phyloP scores from a whole-genome alignment of 1,140 invertebrate genomes.

The Drosophila watanabei region DNA sequence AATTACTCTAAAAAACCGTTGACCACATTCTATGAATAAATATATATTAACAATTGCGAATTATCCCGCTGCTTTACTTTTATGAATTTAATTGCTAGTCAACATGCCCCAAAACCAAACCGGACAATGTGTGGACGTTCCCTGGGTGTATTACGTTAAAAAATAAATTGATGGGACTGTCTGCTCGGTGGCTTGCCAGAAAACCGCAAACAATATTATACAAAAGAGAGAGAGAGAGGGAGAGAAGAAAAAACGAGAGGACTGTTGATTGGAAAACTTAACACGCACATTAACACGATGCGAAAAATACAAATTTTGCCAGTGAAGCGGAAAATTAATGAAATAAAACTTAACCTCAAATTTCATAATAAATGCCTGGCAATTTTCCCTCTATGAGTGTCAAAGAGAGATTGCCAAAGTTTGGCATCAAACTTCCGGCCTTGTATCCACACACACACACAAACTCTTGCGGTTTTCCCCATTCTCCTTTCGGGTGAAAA shows the following conservation, averaged over 20 bases:
- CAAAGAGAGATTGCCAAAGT: constrained; percentile 48
- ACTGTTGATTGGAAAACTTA: constrained; percentile 59
- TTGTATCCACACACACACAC: constrained; percentile 17
- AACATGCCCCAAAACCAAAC: neutral
- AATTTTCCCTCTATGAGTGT: constrained; percentile 39
- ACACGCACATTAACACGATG: constrained; percentile 36
- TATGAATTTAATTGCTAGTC: constrained; percentile 18
- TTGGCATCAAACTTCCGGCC: constrained; percentile 60
- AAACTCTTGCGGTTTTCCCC: constrained; percentile 49
- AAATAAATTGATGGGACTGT: constrained; percentile 25
- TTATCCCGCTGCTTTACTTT: constrained; percentile 1
- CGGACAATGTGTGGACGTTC: neutral
- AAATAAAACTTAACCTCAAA: constrained; percentile 72
- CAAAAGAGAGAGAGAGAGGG: neutral
- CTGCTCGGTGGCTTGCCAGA: constrained; percentile 42
- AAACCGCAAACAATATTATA: constrained; percentile 37
- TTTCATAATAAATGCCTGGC: constrained; percentile 61
- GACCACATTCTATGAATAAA: constrained; percentile 5
- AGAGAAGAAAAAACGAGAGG: constrained; percentile 12
- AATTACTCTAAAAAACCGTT: neutral
- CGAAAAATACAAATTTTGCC: constrained; percentile 37
- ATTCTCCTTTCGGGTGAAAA: neutral
- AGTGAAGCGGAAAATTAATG: constrained; percentile 64
- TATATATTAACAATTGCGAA: neutral
- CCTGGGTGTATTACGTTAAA: constrained; percentile 17